Evolutionary conservation across 1,140 invertebrate species (phyloP).

Genomic region (Andrena cerasifolii): DNA sequence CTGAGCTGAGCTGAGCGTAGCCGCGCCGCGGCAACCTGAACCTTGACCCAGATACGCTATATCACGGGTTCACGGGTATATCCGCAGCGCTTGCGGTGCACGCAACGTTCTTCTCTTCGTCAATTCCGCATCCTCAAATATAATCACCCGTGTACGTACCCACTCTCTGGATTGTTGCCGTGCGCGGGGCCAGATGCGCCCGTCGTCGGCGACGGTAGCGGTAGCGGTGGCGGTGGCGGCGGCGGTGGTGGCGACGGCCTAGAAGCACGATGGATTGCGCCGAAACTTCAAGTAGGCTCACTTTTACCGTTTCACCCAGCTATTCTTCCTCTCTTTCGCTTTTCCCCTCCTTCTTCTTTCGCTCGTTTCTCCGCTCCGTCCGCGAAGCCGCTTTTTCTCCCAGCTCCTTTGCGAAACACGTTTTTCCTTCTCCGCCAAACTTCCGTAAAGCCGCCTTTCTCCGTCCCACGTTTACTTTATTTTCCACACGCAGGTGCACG

Average conservation of each 20-base stretch:
- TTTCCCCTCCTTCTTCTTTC: neutral
- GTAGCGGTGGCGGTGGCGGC: slow-evolving; percentile 37
- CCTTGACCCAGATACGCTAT: slow-evolving; percentile 70
- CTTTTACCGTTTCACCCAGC: slow-evolving; percentile 41
- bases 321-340: slow-evolving; percentile 5
- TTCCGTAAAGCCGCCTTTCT: neutral
- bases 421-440: neutral
- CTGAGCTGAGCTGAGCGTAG: no score
- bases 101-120: slow-evolving; percentile 47
- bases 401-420: neutral
- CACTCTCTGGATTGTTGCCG: slow-evolving; percentile 49
- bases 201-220: slow-evolving; percentile 67
- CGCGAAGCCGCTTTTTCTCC: no score
- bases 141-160: slow-evolving; percentile 38
- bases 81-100: slow-evolving; percentile 43
- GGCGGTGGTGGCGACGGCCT: slow-evolving; percentile 58
- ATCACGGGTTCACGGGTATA: slow-evolving; percentile 57
- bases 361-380: no score
- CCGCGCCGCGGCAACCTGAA: slow-evolving; percentile 61
- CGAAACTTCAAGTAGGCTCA: slow-evolving; percentile 79
- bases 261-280: slow-evolving; percentile 79
- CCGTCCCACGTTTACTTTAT: slow-evolving; percentile 15
- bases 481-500: slow-evolving; percentile 13
- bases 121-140: slow-evolving; percentile 55
- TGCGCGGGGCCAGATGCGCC: slow-evolving; percentile 73